Evolutionary conservation across 1,140 invertebrate genomes (phyloP).

Genomic region (Conus ventricosus): DNA sequence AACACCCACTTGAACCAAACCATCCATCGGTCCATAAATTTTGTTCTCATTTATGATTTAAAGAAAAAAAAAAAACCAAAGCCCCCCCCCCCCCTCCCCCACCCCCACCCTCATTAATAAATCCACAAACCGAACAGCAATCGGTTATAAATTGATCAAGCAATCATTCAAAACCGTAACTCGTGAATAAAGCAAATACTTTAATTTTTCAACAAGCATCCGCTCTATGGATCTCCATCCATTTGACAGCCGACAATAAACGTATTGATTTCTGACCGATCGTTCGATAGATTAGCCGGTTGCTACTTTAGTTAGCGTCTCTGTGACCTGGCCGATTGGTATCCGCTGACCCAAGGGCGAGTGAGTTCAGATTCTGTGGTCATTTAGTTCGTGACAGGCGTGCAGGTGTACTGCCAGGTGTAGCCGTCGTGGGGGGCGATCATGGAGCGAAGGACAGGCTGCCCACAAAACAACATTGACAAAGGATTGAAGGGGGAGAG

Average conservation of each 20-base stretch:
- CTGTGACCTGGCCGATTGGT: too few relatives aligned
- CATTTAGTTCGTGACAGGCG: neutral
- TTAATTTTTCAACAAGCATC: neutral
- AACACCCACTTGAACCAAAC: neutral
- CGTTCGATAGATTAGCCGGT: too few relatives aligned
- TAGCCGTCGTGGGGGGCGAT: slow-evolving; percentile 28
- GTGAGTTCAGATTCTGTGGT: too few relatives aligned
- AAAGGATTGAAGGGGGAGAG: too few relatives aligned
- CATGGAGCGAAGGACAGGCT: slow-evolving; percentile 13
- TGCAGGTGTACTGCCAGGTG: slow-evolving; percentile 24
- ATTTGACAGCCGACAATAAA: too few relatives aligned
- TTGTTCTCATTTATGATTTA: neutral
- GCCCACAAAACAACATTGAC: neutral
- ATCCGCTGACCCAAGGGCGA: too few relatives aligned
- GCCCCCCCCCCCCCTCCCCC: too few relatives aligned
- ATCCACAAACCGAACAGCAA: neutral
- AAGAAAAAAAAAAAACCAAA: neutral
- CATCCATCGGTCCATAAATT: neutral
- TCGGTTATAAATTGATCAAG: too few relatives aligned
- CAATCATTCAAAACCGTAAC: too few relatives aligned
- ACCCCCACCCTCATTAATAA: neutral
- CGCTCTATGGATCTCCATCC: neutral
- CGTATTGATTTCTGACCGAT: too few relatives aligned
- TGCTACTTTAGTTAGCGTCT: too few relatives aligned
- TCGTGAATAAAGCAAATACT: neutral